Evolutionary conservation across 2,113 vertebrate genomes (phyloP).

Genomic region (Hippocampus mohnikei): DNA sequence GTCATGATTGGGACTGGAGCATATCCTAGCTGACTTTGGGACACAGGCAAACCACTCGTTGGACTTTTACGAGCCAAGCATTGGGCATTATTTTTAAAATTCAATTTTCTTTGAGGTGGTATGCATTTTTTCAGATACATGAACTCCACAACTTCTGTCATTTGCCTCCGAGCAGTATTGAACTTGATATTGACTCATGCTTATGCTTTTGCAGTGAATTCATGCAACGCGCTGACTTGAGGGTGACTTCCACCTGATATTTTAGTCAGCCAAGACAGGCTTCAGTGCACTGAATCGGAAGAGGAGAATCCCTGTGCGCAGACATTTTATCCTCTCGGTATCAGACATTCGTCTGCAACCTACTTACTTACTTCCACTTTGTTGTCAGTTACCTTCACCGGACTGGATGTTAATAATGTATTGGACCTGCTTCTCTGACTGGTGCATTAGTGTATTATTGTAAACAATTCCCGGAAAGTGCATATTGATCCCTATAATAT

Average conservation of each 20-base stretch:
- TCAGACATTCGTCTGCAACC: slow-evolving; percentile 39
- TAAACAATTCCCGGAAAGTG: slow-evolving; percentile 22
- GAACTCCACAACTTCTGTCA: background rate
- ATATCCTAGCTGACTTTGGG: too few relatives aligned
- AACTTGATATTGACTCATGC: slow-evolving; percentile 27
- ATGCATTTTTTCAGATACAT: slow-evolving; percentile 5
- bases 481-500: slow-evolving; percentile 24
- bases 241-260: slow-evolving; percentile 52
- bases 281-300: slow-evolving; percentile 28
- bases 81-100: background rate
- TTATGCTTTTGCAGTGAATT: slow-evolving; percentile 50
- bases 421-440: slow-evolving; percentile 12
- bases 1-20: too few relatives aligned
- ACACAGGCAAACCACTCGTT: too few relatives aligned
- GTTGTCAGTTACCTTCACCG: slow-evolving; percentile 7
- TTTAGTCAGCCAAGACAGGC: slow-evolving; percentile 29
- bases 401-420: slow-evolving; percentile 37
- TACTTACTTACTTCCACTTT: slow-evolving; percentile 24
- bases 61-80: too few relatives aligned
- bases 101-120: background rate
- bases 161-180: background rate
- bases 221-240: slow-evolving; percentile 37
- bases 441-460: slow-evolving; percentile 25
- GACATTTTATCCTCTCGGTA: slow-evolving; percentile 42
- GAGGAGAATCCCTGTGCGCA: slow-evolving; percentile 35